These are phyloP conservation scores for Falco columbarius DNA, from an alignment of 2,797 vertebrate genomes.

Conservation along the genomic window DNA sequence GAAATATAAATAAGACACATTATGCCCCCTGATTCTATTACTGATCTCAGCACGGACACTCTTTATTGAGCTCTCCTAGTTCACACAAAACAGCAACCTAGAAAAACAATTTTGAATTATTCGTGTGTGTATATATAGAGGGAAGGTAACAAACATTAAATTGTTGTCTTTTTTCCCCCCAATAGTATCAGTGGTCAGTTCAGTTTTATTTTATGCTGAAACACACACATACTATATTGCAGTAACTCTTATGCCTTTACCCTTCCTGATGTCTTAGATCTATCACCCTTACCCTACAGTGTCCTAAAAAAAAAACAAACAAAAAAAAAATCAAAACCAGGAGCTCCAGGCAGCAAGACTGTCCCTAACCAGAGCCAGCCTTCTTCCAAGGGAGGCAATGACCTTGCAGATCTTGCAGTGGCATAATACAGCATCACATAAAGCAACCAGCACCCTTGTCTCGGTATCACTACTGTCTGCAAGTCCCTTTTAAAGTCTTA, in stretches of 20 bases:
- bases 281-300: not conserved
- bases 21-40: not conserved
- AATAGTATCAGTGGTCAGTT: not conserved
- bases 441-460: not conserved
- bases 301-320: not conserved
- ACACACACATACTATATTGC: not conserved
- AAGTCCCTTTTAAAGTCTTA: not conserved
- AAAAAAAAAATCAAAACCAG: too few species aligned
- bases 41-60: not conserved
- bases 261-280: not conserved
- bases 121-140: not conserved
- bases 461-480: not conserved
- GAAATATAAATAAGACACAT: not conserved
- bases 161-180: not conserved
- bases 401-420: not conserved
- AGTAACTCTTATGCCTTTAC: not conserved
- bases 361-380: not conserved
- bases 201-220: not conserved
- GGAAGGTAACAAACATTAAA: not conserved
- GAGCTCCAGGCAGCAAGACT: not conserved
- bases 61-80: constrained; percentile 23
- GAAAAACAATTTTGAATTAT: not conserved
- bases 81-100: constrained; percentile 2
- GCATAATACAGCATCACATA: not conserved
- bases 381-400: not conserved